Evolutionary conservation across 2,888 invertebrate species (phyloP), one percentile per base, ranked within the genome.

Genomic region (Protodeltote pygarga): DNA sequence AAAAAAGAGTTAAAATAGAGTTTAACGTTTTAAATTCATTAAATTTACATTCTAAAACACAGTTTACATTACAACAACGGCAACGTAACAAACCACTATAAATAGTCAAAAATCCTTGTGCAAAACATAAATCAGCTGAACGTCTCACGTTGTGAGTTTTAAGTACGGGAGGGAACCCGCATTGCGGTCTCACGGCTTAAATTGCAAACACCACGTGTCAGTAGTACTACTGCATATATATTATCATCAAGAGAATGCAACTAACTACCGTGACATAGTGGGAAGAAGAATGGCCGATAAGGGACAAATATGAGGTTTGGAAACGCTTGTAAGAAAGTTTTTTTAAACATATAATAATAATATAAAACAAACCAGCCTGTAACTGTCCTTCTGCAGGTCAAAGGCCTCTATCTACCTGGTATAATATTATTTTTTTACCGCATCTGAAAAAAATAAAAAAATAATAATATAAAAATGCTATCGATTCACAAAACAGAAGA

Each of bases 161-260:
- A 76, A 79, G 77, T 68, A 71, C 73, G 54, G 59, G 28, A 51
- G 31, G 51, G 60, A 54, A 61, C 71, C 85, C 84, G 87, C 87
- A 87, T 59, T 87, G 87, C 87, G 81, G 86, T 65, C 59, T 45
- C 61, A 62, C 59, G 58, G 73, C 64, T 79, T 69, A 75, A 75
- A 78, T 73, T 78, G 73, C 79, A 77, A 68, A 71, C 70, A 70
- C 57, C 62, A 53, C 68, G 55, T 65, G 76, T 78, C 75, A 76
- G 64, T 59, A 55, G 54, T 58, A 61, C 48, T 49, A 55, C 55
- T 55, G 59, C 68, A 65, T 68, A 73, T 76, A 73, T 71, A 71
- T 77, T 79, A 79, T 77, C 69, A 77, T 75, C 73, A 75, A 61
- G 76, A 77, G 73, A 73, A 77, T 73, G 73, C 72, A 70, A 76